A percentile compares a stretch with the other conserved stretches of the same genome.
Evolutionary conservation across 2,888 invertebrate genomes (phyloP).

Genomic region (Axea sp.): DNA sequence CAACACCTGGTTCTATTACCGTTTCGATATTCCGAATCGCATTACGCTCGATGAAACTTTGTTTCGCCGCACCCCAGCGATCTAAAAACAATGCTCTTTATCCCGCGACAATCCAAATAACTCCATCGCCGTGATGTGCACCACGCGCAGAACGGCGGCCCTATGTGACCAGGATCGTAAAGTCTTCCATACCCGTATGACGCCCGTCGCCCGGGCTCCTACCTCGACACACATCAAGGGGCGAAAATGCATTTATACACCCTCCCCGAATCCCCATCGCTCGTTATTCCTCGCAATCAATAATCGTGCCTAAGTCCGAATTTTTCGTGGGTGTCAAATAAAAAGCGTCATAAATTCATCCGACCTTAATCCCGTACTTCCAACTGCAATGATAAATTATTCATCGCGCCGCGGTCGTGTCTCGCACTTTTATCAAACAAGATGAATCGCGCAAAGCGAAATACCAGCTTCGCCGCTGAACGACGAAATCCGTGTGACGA

Average conservation of each 20-base stretch:
- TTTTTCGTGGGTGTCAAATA: constrained; percentile 34
- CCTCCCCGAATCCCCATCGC: constrained; percentile 23
- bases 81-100: constrained; percentile 42
- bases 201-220: constrained; percentile 16
- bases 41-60: too few relatives aligned
- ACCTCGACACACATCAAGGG: constrained; percentile 2
- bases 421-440: too few relatives aligned
- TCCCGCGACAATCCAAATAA: constrained; percentile 36
- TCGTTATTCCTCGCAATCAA: constrained; percentile 44
- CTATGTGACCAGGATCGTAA: too few relatives aligned
- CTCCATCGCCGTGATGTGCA: constrained; percentile 25
- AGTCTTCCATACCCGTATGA: constrained; percentile 35
- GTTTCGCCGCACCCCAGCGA: too few relatives aligned
- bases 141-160: constrained; percentile 27
- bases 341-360: constrained; percentile 7
- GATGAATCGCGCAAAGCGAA: too few relatives aligned
- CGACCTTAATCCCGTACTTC: constrained; percentile 6
- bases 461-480: too few relatives aligned
- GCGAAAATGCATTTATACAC: constrained; percentile 39
- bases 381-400: too few relatives aligned
- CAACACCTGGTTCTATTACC: too few relatives aligned
- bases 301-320: constrained; percentile 29
- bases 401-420: too few relatives aligned
- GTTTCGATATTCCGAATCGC: too few relatives aligned
- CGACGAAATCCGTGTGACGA: too few relatives aligned